A percentile compares a stretch with the other conserved stretches of the same genome.
phyloP scores from a whole-genome alignment of 2,113 vertebrate species.

The Tinamus guttatus region DNA sequence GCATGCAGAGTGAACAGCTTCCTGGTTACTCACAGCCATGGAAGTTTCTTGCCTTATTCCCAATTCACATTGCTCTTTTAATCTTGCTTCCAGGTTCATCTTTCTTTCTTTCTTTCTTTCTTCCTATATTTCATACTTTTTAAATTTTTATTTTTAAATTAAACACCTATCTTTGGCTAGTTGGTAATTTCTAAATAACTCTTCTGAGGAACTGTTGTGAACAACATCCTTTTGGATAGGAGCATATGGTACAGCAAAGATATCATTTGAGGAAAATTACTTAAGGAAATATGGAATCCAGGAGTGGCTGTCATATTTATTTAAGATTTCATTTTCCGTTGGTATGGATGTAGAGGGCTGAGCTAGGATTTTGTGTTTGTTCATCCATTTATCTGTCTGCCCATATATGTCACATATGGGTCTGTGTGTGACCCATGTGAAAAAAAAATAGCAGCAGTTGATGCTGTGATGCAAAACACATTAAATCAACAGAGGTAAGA shows the following conservation, averaged over 20 bases:
- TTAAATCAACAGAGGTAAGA: background rate
- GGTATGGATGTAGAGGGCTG: rapidly evolving
- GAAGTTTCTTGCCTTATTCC: background rate
- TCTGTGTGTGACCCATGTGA: background rate
- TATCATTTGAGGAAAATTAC: background rate
- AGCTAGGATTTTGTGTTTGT: background rate
- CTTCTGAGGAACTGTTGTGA: background rate
- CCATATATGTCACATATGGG: background rate
- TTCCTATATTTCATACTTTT: background rate
- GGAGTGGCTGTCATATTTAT: background rate
- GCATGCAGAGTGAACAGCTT: background rate
- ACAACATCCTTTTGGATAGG: background rate
- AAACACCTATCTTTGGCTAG: rapidly evolving
- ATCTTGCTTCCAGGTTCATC: background rate
- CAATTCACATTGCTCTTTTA: background rate
- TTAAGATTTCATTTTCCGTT: background rate
- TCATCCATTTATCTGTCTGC: background rate
- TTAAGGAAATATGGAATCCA: background rate
- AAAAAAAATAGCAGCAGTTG: background rate
- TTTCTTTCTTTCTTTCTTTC: background rate
- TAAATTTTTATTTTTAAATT: background rate
- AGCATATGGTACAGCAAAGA: rapidly evolving
- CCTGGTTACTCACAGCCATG: background rate
- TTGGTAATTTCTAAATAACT: background rate
- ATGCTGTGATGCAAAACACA: background rate